Evolutionary conservation across 2,113 vertebrate genomes (phyloP), one percentile per base, ranked within the genome.

Genomic region (Gobius niger): DNA sequence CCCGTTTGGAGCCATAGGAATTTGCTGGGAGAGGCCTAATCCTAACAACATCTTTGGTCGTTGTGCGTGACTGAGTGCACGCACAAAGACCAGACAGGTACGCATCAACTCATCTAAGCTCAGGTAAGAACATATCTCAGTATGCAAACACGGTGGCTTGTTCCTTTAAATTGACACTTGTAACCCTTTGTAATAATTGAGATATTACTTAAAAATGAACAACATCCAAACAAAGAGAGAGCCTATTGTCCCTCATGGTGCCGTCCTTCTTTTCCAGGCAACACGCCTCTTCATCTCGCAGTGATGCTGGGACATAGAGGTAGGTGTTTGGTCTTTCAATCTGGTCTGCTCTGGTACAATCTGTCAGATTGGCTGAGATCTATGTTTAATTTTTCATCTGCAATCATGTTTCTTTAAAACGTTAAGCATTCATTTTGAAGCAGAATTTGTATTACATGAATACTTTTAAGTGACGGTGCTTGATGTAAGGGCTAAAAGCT

Each of bases 241-340:
- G 9, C 12, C 14, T 11, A 57, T 5, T 40, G 3, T 14, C 24
- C 3, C 19, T 57, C 24, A 2, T 46, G 10, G 9, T 54, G 14
- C 15, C 34, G 70, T 10, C 0, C 13, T 70, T 11, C 0, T 14
- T 78, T 89, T 92, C 68, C 81, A 99, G 97, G 97, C 83, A 99
- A 99, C 83, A 98, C 96, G 84, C 96, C 97, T 76, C 92, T 99
- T 73, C 97, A 99, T 84, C 91, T 99, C 82, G 97, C 97, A 87
- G 95, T 99, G 88, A 98, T 99, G 97, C 78, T 97, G 90, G 97
- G 96, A 82, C 95, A 98, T 91, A 99, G 98, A 96, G 97, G 97
- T 98, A 90, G 89, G 16, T 89, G 0, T 18, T 61, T 63, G 9
- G 50, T 41, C 44, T 5, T 42, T 44, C 13, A n/a, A 8, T 60